Base-by-base conservation (phyloP, 2,888 invertebrate genomes). In the Troides helena region DNA sequence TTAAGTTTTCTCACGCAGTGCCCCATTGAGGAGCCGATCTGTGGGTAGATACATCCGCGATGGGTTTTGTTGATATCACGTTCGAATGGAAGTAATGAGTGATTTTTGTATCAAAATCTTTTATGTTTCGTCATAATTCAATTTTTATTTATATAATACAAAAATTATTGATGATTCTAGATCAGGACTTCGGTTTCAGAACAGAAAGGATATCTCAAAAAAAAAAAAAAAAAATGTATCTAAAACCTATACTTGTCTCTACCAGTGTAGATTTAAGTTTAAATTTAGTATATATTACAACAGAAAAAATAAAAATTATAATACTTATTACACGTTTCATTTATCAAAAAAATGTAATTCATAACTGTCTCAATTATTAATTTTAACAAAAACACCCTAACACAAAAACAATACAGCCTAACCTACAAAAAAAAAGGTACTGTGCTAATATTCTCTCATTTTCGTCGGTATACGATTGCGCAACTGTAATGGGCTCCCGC, bases 21-120 rank as follows among this genome's bases (percentile, higher is more conserved):
- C 75, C 73, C 84, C 77, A 85, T 90, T 88, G 85, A 87, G 77
- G 77, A 78, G 74, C 77, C 80, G 92, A 92, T 92, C 91, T 92
- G 92, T 90, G 92, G 92, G 91, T 90, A 92, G 92, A 92, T 92
- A 90, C 90, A 90, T 92, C 90, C 87, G 85, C 74, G 86, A 76
- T 77, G 76, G 75, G 78, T 78, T 81, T 86, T 87, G 84, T 86
- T 80, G 79, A 76, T 80, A 81, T 79, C 83, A 83, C 83, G 83
- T 85, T 84, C 83, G 80, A 86, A 81, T 84, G 85, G 81, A 83
- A 82, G 83, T 80, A 82, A 85, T 85, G 82, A 74, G 68, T 70
- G 74, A 77, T 81, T 78, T 67, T 67, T 71, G 60, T 72, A 67
- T 69, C 60, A 53, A 8, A 23, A 21, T 43, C 4, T 50, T 53